These are phyloP conservation scores for Xenopus laevis DNA, from an alignment of 2,113 vertebrate genomes.

Conservation along the genomic window DNA sequence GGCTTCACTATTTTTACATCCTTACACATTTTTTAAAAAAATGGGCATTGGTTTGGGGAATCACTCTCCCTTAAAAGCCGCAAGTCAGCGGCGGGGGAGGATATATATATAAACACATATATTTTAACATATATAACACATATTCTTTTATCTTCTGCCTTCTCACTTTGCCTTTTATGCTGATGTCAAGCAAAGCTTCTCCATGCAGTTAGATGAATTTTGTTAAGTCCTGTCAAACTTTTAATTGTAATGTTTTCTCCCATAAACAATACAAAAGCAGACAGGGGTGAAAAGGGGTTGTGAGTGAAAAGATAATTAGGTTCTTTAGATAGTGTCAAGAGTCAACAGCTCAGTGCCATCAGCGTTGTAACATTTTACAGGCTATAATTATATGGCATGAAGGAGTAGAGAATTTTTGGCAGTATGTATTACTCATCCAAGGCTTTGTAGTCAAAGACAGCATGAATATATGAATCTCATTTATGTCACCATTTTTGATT, in stretches of 20 bases:
- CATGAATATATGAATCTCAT: constrained; percentile 50
- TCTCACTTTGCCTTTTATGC: too few species aligned
- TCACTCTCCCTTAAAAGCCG: too few species aligned
- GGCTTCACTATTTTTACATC: too few species aligned
- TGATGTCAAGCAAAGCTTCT: neutral
- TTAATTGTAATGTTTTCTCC: constrained; percentile 32
- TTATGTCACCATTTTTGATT: constrained; percentile 27
- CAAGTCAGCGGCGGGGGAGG: too few species aligned
- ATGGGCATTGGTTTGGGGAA: too few species aligned
- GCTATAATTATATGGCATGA: constrained; percentile 83
- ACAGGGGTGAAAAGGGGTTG: constrained; percentile 76
- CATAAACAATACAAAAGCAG: constrained; percentile 75
- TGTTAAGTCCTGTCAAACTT: constrained; percentile 21
- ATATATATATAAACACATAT: too few species aligned
- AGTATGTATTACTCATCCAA: constrained; percentile 70
- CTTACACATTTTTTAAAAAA: too few species aligned
- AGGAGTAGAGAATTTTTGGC: constrained; percentile 76
- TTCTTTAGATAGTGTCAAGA: constrained; percentile 80
- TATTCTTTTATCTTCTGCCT: too few species aligned
- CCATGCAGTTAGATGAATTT: neutral
- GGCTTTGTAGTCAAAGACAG: constrained; percentile 48
- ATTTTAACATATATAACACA: too few species aligned
- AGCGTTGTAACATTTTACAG: constrained; percentile 69
- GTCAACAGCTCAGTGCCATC: constrained; percentile 79
- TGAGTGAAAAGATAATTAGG: constrained; percentile 84